Evolutionary conservation across 2,888 invertebrate species (phyloP).

Genomic region (Branchipolynoe longqiensis): DNA sequence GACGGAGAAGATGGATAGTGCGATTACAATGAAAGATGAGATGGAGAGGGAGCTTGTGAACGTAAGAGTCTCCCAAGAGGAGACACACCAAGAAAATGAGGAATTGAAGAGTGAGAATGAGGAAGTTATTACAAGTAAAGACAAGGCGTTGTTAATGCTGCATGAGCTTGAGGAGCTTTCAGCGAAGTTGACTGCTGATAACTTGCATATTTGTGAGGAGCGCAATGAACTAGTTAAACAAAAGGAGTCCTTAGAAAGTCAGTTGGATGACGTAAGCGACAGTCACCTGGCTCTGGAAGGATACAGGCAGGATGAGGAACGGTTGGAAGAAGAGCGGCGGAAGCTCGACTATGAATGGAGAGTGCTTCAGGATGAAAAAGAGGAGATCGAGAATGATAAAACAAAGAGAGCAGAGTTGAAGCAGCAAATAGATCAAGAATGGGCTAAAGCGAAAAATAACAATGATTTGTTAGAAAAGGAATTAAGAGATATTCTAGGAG

Average conservation of each 20-base stretch:
- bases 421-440: neutral
- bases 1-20: conserved; percentile 13
- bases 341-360: conserved; percentile 47
- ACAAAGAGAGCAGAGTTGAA: neutral
- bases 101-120: neutral
- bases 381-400: conserved; percentile 9
- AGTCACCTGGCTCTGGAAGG: conserved; percentile 61
- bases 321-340: conserved; percentile 21
- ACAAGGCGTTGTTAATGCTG: neutral
- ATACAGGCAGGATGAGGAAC: conserved; percentile 51
- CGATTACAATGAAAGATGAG: neutral
- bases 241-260: conserved; percentile 67
- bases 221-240: conserved; percentile 47
- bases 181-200: conserved; percentile 6
- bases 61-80: conserved; percentile 29
- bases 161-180: neutral
- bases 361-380: conserved; percentile 24
- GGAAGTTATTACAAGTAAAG: neutral
- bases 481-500: conserved; percentile 8
- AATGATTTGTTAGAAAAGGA: neutral
- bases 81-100: conserved; percentile 36
- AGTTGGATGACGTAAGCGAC: conserved; percentile 67
- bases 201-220: neutral
- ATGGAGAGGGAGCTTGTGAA: neutral
- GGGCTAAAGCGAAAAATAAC: neutral